Evolutionary conservation across 2,797 vertebrate species (phyloP).

Genomic region (Mormyrops boulengeri): DNA sequence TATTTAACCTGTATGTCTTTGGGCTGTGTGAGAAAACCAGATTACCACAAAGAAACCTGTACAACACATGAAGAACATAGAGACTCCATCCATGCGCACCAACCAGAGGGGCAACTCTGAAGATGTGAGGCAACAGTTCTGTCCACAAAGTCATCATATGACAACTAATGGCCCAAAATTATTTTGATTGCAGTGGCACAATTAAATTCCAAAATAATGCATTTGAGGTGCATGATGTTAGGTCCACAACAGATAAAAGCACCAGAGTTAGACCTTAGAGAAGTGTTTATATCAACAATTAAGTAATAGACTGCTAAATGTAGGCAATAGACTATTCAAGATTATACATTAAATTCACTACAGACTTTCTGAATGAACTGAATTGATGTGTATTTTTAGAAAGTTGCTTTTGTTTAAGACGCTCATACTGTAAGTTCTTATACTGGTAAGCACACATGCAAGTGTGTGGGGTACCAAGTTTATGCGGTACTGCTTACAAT

Average conservation of each 20-base stretch:
- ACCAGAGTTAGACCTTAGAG: neutral
- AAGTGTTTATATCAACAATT: neutral
- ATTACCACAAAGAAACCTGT: neutral
- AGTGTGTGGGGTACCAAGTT: neutral
- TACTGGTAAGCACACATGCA: neutral
- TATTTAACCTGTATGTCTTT: neutral
- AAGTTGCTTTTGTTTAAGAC: neutral
- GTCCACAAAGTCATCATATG: neutral
- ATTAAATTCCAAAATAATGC: neutral
- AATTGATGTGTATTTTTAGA: neutral
- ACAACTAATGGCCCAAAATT: neutral
- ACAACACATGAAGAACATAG: neutral
- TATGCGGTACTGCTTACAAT: neutral
- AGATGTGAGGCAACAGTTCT: neutral
- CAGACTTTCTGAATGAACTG: neutral
- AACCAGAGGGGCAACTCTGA: neutral
- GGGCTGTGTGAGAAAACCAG: neutral
- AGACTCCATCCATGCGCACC: neutral
- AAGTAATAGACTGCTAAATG: neutral
- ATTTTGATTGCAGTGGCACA: neutral
- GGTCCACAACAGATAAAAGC: neutral
- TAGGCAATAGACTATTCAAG: neutral
- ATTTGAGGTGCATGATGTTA: neutral
- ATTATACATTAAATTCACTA: neutral
- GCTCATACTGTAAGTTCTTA: neutral